A percentile compares a stretch with the other conserved stretches of the same genome.
Conservation (phyloP, 2,797 vertebrate genomes). For the Chaenodraco wilsoni region DNA sequence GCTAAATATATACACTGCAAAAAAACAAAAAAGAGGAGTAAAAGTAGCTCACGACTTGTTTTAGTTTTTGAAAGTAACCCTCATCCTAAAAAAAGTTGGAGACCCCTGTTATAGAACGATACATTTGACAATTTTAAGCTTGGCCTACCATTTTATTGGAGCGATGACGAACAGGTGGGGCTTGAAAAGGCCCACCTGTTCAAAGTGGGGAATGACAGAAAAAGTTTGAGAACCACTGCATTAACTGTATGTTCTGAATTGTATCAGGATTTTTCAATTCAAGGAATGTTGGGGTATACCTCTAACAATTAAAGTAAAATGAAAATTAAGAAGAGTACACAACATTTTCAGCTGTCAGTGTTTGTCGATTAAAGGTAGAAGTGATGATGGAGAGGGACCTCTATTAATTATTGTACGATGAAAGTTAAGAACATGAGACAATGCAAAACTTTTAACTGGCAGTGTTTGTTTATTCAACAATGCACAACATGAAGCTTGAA, state of each 20-base stretch:
- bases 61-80: no score
- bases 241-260: background rate
- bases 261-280: background rate
- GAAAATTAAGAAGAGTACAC: background rate
- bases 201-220: no score
- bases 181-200: no score
- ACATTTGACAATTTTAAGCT: no score
- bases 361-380: background rate
- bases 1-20: no score
- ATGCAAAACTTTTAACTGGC: background rate
- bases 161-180: no score
- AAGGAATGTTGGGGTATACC: background rate
- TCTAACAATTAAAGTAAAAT: background rate
- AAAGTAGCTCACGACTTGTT: no score
- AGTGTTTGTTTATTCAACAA: conserved; percentile 42
- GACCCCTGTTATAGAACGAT: no score
- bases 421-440: background rate
- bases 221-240: no score
- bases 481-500: background rate
- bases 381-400: background rate
- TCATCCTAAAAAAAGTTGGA: no score
- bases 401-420: background rate
- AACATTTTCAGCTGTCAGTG: background rate
- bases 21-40: no score
- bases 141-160: no score